Evolutionary conservation across 2,797 vertebrate genomes (phyloP).

Genomic region (Okamejei kenojei): DNA sequence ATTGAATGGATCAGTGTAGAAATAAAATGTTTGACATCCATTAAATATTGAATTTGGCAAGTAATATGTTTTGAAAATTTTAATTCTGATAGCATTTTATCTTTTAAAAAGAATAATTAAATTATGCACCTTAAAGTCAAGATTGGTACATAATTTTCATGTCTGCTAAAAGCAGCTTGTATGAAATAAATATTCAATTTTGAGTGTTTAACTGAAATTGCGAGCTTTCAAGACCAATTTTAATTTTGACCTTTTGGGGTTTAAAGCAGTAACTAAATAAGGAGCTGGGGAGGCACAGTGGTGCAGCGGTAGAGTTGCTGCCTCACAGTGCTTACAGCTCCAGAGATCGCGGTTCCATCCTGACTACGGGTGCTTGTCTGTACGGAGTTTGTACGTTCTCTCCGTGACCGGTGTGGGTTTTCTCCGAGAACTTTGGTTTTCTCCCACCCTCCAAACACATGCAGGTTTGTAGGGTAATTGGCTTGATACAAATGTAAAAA

Average conservation of each 20-base stretch:
- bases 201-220: not conserved
- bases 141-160: not conserved
- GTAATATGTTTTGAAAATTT: not conserved
- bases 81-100: not conserved
- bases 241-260: not conserved
- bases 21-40: not conserved
- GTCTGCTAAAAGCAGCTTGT: not conserved
- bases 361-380: too few species aligned
- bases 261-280: not conserved
- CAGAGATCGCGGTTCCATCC: too few species aligned
- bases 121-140: not conserved
- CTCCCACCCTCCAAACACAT: too few species aligned
- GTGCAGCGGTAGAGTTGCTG: too few species aligned
- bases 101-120: not conserved
- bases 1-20: not conserved
- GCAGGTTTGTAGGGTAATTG: too few species aligned
- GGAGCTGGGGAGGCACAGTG: too few species aligned
- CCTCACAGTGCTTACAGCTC: too few species aligned
- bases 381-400: too few species aligned
- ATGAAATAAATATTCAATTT: not conserved
- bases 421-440: too few species aligned
- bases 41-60: not conserved
- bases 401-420: too few species aligned
- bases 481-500: too few species aligned
- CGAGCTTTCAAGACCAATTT: not conserved